Base-by-base conservation (phyloP, 2,797 vertebrate genomes). In the Neostethus bicornis region DNA sequence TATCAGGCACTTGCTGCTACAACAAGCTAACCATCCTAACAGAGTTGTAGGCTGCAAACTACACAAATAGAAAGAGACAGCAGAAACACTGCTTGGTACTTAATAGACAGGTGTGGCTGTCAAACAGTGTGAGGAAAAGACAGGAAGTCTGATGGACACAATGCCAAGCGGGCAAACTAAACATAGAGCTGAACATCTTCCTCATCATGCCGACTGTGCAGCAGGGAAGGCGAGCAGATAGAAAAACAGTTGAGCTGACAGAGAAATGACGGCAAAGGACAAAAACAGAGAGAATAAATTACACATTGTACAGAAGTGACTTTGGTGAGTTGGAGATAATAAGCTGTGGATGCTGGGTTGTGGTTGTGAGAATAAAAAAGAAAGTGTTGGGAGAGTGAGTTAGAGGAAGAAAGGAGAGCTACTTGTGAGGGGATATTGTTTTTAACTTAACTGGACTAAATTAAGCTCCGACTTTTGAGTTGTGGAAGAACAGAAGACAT, bases 61-160 rank as follows among this genome's bases (percentile, higher is more conserved):
- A 61, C 55, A 61, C 50, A 73, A 79, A 83, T 49, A 69, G 46
- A 77, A 32, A 45, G 35, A 52, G 80, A 79, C 60, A 70, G 69
- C 51, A 70, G 61, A 59, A 66, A 73, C 51, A 21, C 57, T 56
- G 69, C 69, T 65, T 56, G 31, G 75, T 77, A 61, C 76, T 80
- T 76, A 61, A 70, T 46, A 70, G 80, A 83, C 83, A 88, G 83
- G 76, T 85, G 76, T 73, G 73, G 68, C 72, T 85, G 84, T 86
- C 84, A 80, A 70, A 63, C 38, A 67, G 45, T 45, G 34, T 57
- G 53, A n/a, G 61, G 41, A 45, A 65, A 67, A 77, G 69, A 74
- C 60, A 43, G 53, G 59, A 58, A 76, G 54, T 61, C 67, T 75
- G 70, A 70, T 70, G 79, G 76, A 78, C 68, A 76, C 62, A 50